Evolutionary conservation across 2,797 vertebrate species (phyloP), one percentile per base, ranked within the genome.

Genomic region (Vultur gryphus): DNA sequence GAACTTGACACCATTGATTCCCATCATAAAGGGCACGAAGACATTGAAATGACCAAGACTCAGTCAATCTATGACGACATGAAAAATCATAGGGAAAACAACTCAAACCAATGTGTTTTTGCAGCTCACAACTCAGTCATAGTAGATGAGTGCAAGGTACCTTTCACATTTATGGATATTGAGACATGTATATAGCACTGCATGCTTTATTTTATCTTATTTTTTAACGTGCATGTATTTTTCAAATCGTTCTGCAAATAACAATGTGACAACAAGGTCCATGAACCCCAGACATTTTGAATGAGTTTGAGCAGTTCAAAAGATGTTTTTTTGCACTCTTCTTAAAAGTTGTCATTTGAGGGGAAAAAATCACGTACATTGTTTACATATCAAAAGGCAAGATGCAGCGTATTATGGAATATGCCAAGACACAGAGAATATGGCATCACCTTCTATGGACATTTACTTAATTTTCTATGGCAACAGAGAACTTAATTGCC

Each of bases 141-240:
- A 98, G 98, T 99, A 99, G 99, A 99, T 99, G 99, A 99, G 97
- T 99, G 99, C 99, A 99, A 99, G 99, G 99, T 99, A 99, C 98
- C 98, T 98, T 98, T 99, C 98, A 99, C 97, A 94, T 99, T 99
- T 99, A 98, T 98, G 84, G 98, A 99, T 98, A 98, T 99, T 97
- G 99, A 99, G 98, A 99, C 99, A 84, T 99, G 98, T 98, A 99
- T 99, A 97, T 99, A 99, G 98, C 94, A 96, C 92, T 96, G 96
- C 97, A 98, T 97, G 98, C 97, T 95, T 95, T 77, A 77, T 93
- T 80, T 95, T 85, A 26, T 94, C 93, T 86, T 84, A 67, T 97
- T 97, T 89, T 97, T 96, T 95, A 97, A 97, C 94, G 65, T 97
- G 97, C 97, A 98, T 98, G 97, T 96, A 84, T 98, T 95, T 93